Evolutionary conservation across 2,113 vertebrate species (phyloP), one percentile per base, ranked within the genome.

Genomic region (Catharus minimus): DNA sequence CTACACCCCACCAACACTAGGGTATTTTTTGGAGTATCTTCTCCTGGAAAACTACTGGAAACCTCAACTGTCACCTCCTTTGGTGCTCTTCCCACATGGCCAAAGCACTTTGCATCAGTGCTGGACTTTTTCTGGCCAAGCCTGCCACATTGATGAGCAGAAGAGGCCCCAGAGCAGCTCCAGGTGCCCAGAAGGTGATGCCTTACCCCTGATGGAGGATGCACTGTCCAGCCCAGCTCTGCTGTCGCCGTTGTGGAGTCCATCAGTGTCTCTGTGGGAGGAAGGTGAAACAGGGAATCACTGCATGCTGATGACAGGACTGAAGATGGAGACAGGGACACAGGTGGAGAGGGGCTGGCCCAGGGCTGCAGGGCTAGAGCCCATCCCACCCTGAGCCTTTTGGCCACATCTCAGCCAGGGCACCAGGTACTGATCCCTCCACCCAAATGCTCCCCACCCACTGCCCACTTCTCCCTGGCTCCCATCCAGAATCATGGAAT

Each of bases 221-320:
- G 97, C 75, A 99, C 98, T 2, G 96, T 99, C 99, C 99, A 99
- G 86, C 99, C 99, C 79, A 99, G 98, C 95, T 99, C 99, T 33
- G 99, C 99, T 1, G 99, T 99, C 1, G 99, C 99, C 2, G 98
- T 99, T 4, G 99, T 99, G 53, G 99, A 99, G 88, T 99, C 99
- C 99, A 99, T 99, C 95, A 99, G 95, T 0, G 98, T 98, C 97
- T 99, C 99, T 99, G 98, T 50, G 95, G 95, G 85, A 61, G 86
- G 79, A 95, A 84, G 83, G 56, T 22, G 89, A 76, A 71, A 95
- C n/a, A 95, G 67, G 44, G 68, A 39, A 68, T 96, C 88, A 96
- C 18, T 21, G 22, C 15, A 21, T 7, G 4, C 13, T 5, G 15
- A 18, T 8, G 26, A 18, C 60, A 16, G 18, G 36, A 15, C 11